Conservation (phyloP, 2,888 invertebrate species). For the Cotesia congregata region DNA sequence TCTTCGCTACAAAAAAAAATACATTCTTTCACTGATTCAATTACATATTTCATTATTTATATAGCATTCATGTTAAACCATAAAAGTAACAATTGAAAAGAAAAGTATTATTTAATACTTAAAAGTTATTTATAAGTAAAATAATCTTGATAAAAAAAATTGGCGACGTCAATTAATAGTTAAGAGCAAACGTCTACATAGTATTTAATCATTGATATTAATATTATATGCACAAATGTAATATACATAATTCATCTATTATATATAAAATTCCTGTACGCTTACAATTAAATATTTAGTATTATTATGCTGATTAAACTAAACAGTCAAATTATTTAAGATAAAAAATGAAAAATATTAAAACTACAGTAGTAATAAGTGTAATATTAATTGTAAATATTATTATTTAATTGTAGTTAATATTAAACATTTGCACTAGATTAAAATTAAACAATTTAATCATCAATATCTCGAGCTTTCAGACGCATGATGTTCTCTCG, state of each 20-base stretch:
- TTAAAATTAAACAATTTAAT: constrained; percentile 30
- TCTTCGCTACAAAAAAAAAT: neutral
- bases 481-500: constrained; percentile 65
- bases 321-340: neutral
- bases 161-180: constrained; percentile 29
- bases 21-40: neutral
- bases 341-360: neutral
- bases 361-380: neutral
- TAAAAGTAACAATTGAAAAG: neutral
- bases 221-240: neutral
- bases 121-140: neutral
- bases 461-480: constrained; percentile 66
- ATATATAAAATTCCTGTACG: neutral
- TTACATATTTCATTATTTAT: no score
- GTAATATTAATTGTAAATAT: neutral
- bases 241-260: neutral
- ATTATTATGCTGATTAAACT: neutral
- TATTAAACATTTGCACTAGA: constrained; percentile 29
- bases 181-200: constrained; percentile 36
- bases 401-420: neutral
- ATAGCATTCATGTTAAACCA: neutral
- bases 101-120: neutral
- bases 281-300: neutral
- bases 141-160: constrained; percentile 10
- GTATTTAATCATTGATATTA: neutral